A percentile compares a stretch with the other conserved stretches of the same genome.
Evolutionary conservation across 2,797 vertebrate species (phyloP).

Genomic region (Momotus momota): DNA sequence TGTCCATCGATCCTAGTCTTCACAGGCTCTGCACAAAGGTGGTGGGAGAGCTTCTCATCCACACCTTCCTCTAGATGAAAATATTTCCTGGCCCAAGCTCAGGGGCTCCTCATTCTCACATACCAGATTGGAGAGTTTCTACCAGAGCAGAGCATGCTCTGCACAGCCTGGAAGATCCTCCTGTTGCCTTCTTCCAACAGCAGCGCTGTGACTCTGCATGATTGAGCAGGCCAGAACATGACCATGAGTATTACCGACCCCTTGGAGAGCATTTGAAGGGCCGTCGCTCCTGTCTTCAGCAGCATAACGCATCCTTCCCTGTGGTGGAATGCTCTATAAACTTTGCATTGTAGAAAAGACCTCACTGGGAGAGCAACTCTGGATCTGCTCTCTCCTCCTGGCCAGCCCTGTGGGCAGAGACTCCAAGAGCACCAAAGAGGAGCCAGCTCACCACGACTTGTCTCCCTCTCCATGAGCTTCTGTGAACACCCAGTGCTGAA

Average conservation of each 20-base stretch:
- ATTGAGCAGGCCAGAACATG: background rate
- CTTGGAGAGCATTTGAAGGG: background rate
- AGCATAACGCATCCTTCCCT: background rate
- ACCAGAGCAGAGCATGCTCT: background rate
- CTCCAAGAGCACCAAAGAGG: background rate
- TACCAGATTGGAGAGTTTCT: background rate
- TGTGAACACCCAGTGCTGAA: background rate
- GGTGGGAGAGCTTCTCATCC: background rate
- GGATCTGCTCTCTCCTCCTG: background rate
- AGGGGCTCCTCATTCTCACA: background rate
- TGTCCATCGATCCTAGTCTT: background rate
- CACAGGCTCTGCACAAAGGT: background rate
- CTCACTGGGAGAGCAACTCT: background rate
- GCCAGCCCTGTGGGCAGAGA: background rate
- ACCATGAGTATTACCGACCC: background rate
- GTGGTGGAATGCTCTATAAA: background rate
- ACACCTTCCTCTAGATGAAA: background rate
- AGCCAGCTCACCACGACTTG: background rate
- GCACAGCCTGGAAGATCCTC: background rate
- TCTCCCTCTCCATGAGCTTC: background rate
- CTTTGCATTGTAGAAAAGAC: background rate
- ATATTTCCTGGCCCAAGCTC: background rate
- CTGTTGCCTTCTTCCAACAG: background rate
- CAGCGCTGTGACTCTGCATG: accelerated
- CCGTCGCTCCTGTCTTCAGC: background rate